phyloP scores from a whole-genome alignment of 2,113 vertebrate species.

The Hypanus sabinus region DNA sequence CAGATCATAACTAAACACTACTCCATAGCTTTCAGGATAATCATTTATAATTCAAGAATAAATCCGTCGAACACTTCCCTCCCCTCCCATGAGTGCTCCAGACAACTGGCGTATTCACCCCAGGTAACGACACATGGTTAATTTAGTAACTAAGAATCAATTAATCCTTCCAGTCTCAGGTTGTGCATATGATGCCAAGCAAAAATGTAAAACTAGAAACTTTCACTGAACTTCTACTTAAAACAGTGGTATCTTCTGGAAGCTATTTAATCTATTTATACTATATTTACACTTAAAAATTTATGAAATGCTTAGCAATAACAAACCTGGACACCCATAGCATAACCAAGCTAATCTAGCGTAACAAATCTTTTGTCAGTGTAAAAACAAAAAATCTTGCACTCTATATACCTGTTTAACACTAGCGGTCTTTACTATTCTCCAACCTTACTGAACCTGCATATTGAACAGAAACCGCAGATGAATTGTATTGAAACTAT shows the following conservation, averaged over 20 bases:
- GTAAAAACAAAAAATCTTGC: not conserved
- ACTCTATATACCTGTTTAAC: not conserved
- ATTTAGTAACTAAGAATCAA: not conserved
- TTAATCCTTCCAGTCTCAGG: not conserved
- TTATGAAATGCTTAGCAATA: not conserved
- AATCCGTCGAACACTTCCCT: not conserved
- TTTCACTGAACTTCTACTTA: not conserved
- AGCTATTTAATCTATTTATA: not conserved
- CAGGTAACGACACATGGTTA: not conserved
- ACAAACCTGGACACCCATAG: not conserved
- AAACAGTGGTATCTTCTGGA: not conserved
- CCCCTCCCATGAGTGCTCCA: not conserved
- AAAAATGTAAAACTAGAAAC: not conserved
- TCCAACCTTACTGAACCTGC: not conserved
- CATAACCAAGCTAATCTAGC: not conserved
- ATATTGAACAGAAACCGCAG: not conserved
- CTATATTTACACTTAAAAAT: not conserved
- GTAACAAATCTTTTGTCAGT: not conserved
- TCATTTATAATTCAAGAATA: constrained; percentile 32
- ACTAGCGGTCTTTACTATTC: not conserved
- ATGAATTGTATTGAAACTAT: not conserved
- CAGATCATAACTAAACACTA: not conserved
- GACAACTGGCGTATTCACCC: not conserved
- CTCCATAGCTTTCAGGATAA: not conserved
- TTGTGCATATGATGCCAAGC: not conserved